These are phyloP conservation scores for Chaetoderma sp. DNA, from an alignment of 2,888 invertebrate species.

Conservation along the genomic window DNA sequence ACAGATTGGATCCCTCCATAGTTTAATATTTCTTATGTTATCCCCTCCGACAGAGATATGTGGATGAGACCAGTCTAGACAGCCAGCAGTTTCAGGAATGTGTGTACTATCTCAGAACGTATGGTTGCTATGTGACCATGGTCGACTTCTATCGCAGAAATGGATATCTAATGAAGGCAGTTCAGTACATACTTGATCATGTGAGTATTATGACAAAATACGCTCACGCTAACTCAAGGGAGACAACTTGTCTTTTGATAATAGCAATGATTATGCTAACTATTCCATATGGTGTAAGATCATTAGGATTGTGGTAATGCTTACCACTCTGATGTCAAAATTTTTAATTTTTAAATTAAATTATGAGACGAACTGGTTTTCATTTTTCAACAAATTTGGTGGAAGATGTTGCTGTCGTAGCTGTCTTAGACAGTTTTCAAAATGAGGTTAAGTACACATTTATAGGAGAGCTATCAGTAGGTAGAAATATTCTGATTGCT, in stretches of 20 bases:
- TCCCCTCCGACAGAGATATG: slow-evolving; percentile 43
- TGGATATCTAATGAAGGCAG: slow-evolving; percentile 78
- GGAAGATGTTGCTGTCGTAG: too few species aligned
- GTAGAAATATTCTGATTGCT: too few species aligned
- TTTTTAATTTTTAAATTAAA: too few species aligned
- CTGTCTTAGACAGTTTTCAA: too few species aligned
- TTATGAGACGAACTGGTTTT: too few species aligned
- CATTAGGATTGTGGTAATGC: neutral
- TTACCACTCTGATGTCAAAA: too few species aligned
- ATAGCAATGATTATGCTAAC: neutral
- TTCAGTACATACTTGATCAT: slow-evolving; percentile 79
- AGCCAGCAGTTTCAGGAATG: slow-evolving; percentile 75
- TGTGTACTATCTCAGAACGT: slow-evolving; percentile 83
- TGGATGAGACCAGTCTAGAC: slow-evolving; percentile 55
- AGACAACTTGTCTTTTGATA: neutral
- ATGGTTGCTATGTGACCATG: slow-evolving; percentile 82
- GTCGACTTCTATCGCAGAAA: slow-evolving; percentile 83
- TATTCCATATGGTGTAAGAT: neutral
- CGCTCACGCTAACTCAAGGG: neutral
- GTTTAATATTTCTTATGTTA: neutral
- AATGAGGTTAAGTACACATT: too few species aligned
- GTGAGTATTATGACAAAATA: slow-evolving; percentile 34
- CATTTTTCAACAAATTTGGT: too few species aligned
- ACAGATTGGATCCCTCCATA: neutral
- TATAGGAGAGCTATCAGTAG: too few species aligned